phyloP scores from a whole-genome alignment of 2,797 vertebrate species.

The Chrysocyon brachyurus region DNA sequence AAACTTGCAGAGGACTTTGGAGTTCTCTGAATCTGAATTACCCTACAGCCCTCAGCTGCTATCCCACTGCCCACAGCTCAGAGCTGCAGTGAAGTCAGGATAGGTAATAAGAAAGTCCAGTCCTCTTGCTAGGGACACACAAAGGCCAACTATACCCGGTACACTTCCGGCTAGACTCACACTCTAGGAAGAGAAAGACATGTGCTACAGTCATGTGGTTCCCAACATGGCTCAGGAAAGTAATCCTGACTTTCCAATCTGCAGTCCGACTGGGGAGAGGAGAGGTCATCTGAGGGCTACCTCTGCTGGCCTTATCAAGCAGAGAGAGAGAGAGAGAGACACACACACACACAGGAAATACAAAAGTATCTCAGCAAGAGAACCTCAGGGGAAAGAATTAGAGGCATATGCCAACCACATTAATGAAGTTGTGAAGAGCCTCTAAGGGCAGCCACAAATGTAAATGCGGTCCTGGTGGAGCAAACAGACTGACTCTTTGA shows the following conservation, averaged over 20 bases:
- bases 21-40: background rate
- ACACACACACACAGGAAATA: background rate
- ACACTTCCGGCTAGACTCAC: background rate
- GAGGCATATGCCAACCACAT: background rate
- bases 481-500: background rate
- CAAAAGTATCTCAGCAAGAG: conserved; percentile 10
- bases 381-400: conserved; percentile 28
- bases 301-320: conserved; percentile 10
- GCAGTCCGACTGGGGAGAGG: background rate
- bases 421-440: background rate
- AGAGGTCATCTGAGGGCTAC: background rate
- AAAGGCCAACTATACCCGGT: background rate
- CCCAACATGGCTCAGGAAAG: background rate
- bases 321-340: background rate
- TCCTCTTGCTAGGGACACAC: background rate
- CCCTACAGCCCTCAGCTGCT: background rate
- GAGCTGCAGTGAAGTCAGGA: background rate
- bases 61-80: background rate
- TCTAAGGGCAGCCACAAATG: background rate
- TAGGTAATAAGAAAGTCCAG: background rate
- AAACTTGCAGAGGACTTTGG: background rate
- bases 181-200: background rate
- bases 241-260: background rate
- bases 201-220: background rate
- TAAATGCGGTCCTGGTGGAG: background rate